Conservation (phyloP, 2,888 invertebrate genomes). For the Merodon equestris region DNA sequence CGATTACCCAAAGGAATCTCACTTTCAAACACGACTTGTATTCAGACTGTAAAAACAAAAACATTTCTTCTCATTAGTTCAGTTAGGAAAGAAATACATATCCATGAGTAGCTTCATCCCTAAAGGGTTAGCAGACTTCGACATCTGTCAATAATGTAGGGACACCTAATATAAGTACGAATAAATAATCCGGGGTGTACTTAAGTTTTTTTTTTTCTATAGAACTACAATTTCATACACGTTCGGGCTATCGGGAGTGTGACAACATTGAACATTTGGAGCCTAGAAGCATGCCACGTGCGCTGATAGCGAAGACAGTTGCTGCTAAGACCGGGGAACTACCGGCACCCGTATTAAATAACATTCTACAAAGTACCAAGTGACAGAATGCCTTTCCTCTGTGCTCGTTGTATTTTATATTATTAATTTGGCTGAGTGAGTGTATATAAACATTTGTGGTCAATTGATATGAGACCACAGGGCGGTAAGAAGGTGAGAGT, state of each 20-base stretch:
- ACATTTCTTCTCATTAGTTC: slow-evolving; percentile 1
- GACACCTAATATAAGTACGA: slow-evolving; percentile 31
- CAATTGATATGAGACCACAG: slow-evolving; percentile 43
- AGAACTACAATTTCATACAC: background rate
- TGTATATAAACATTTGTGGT: slow-evolving; percentile 43
- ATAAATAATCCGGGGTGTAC: background rate
- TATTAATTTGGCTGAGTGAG: slow-evolving; percentile 26
- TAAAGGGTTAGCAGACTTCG: slow-evolving; percentile 23
- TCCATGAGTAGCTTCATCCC: background rate
- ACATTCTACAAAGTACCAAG: slow-evolving; percentile 11
- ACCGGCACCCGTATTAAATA: slow-evolving; percentile 20
- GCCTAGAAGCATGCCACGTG: slow-evolving; percentile 48
- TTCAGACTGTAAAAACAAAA: background rate
- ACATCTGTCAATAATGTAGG: slow-evolving; percentile 31
- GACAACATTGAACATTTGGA: slow-evolving; percentile 1
- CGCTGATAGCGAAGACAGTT: slow-evolving; percentile 48
- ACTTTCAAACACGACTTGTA: background rate
- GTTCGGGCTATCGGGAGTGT: too few species aligned
- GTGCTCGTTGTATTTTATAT: too few species aligned
- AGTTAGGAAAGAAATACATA: slow-evolving; percentile 13
- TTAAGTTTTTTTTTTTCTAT: slow-evolving; percentile 3
- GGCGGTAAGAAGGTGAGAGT: slow-evolving; percentile 5
- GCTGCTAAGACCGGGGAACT: slow-evolving; percentile 10
- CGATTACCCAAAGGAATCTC: background rate
- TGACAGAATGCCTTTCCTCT: slow-evolving; percentile 23